Percentiles rank a stretch among this genome's conserved stretches.
Evolutionary conservation across 2,797 vertebrate genomes (phyloP).

Genomic region (Orientallactaga sibirica): DNA sequence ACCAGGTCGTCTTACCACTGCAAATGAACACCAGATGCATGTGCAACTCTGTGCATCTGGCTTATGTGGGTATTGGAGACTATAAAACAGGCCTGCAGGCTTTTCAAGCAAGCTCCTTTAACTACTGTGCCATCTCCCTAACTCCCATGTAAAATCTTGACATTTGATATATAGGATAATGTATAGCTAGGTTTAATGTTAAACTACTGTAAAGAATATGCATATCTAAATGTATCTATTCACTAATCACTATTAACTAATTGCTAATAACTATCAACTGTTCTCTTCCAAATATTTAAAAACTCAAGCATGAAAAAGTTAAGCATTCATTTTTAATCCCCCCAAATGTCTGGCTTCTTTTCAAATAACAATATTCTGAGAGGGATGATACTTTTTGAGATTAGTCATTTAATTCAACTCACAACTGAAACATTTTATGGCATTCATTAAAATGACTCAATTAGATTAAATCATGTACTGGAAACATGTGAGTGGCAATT

Average conservation of each 20-base stretch:
- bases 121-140: too few relatives aligned
- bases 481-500: neutral
- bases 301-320: neutral
- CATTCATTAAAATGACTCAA: neutral
- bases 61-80: too few relatives aligned
- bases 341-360: neutral
- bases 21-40: too few relatives aligned
- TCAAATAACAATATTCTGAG: neutral
- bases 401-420: neutral
- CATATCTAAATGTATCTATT: neutral
- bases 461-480: neutral
- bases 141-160: too few relatives aligned
- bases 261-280: neutral
- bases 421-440: neutral
- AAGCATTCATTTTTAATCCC: neutral
- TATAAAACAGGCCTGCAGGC: too few relatives aligned
- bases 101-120: too few relatives aligned
- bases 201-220: neutral
- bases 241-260: too few relatives aligned
- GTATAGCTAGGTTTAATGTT: neutral
- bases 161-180: neutral
- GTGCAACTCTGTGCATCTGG: too few relatives aligned
- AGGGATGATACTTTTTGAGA: neutral
- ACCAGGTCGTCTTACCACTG: too few relatives aligned
- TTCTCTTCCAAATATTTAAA: neutral